These are phyloP conservation scores for Lepisosteus oculatus DNA, from an alignment of 2,113 vertebrate genomes.

Conservation along the genomic window DNA sequence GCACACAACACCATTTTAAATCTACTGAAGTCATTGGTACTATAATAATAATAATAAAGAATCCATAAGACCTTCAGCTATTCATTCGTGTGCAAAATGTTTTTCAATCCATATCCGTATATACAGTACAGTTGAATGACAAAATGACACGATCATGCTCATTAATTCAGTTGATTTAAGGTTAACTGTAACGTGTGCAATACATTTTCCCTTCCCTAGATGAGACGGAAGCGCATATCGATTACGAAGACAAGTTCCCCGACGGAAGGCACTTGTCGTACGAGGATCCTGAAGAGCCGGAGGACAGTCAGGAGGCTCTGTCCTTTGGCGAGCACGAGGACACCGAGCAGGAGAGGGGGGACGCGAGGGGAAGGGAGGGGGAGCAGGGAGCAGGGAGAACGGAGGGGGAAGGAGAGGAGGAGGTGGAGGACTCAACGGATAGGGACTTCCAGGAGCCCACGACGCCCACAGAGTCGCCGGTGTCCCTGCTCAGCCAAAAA, in stretches of 20 bases:
- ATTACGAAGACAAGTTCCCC: conserved; percentile 89
- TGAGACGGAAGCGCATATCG: conserved; percentile 72
- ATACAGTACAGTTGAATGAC: too few relatives aligned
- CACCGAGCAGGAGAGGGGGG: conserved; percentile 21
- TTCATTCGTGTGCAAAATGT: too few relatives aligned
- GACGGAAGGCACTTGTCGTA: conserved; percentile 68
- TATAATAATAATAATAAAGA: too few relatives aligned
- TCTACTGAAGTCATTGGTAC: too few relatives aligned
- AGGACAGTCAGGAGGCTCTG: conserved; percentile 16
- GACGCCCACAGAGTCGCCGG: conserved; percentile 64
- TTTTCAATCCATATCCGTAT: too few relatives aligned
- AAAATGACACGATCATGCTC: too few relatives aligned
- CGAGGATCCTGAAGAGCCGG: conserved; percentile 43
- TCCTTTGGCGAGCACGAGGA: conserved; percentile 33
- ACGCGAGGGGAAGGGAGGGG: conserved; percentile 22
- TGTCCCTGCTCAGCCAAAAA: conserved; percentile 78
- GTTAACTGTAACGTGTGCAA: too few relatives aligned
- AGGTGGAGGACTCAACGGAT: conserved; percentile 23
- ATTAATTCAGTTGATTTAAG: too few relatives aligned
- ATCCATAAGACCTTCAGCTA: too few relatives aligned
- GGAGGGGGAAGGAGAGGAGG: conserved; percentile 41
- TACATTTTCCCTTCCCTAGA: conserved; percentile 51
- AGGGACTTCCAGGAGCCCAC: conserved; percentile 27
- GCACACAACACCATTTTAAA: too few relatives aligned
- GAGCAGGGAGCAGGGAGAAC: conserved; percentile 21